Conservation (phyloP, 2,797 vertebrate species). For the Leontopithecus rosalia region DNA sequence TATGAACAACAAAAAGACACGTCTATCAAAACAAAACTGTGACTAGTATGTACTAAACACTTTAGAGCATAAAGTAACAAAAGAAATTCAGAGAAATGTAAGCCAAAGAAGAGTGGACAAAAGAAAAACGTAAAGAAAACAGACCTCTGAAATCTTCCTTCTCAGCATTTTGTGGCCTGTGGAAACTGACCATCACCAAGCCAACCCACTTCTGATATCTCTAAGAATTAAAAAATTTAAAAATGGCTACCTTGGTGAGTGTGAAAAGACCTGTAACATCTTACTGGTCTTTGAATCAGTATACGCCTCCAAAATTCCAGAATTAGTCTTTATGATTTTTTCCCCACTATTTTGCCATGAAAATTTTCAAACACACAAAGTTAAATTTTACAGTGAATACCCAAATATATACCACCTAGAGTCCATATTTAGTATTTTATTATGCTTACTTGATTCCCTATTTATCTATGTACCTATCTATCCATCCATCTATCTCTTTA, state of each 20-base stretch:
- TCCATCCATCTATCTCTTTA: background rate
- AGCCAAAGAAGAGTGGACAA: background rate
- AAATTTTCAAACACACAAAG: conserved; percentile 11
- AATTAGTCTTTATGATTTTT: background rate
- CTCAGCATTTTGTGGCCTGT: background rate
- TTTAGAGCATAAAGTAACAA: background rate
- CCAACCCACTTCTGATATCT: background rate
- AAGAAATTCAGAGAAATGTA: conserved; percentile 38
- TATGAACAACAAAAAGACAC: conserved; percentile 16
- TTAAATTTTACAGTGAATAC: conserved; percentile 17
- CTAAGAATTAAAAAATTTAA: background rate
- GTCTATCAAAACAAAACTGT: conserved; percentile 20
- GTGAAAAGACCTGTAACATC: background rate
- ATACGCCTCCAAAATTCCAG: background rate
- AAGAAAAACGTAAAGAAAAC: background rate
- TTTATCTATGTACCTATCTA: background rate
- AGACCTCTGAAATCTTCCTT: background rate
- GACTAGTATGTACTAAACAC: background rate
- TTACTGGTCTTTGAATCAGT: background rate
- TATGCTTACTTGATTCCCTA: background rate
- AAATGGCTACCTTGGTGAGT: background rate
- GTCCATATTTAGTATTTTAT: background rate
- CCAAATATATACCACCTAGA: background rate
- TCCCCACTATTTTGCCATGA: background rate
- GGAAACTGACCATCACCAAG: background rate